Evolutionary conservation across 53 echinoderm and acorn worm genomes (phyloP), one percentile per base, ranked within the genome.

Genomic region (Astropecten irregularis): DNA sequence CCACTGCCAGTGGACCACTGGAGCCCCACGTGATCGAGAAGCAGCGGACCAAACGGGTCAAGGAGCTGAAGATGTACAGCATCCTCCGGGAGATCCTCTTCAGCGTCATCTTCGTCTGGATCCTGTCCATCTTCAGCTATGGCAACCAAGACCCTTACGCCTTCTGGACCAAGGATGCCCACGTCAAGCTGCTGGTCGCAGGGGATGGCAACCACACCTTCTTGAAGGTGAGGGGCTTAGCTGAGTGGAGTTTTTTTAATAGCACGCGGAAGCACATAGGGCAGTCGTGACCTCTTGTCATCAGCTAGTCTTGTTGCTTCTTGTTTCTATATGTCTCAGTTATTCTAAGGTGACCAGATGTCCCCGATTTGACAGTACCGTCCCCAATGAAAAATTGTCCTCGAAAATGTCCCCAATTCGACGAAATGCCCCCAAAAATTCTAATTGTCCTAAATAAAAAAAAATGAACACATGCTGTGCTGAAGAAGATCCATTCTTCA

Each of bases 41-140:
- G 26, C 87, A 89, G 66, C 86, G 99, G 38, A 81, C 74, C 51
- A 85, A 86, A 32, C 90, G 96, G 2, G 22, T 93, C 42, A 96
- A 93, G 65, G 96, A 96, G 72, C 87, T 96, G 15, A 89, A 89
- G 85, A 96, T 93, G 90, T 96, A 88, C 66, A 39, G 88, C 40
- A 91, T 96, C 34, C 73, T 96, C 68, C 86, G 93, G 20, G 96
- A 96, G 87, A 96, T 96, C 82, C 61, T 93, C 52, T 91, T 96
- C 85, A 91, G 91, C 64, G 67, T 93, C 69, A 60, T 93, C 76
- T 96, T 93, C 76, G 69, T 96, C 48, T 91, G 89, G 76, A 69
- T 91, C 1, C 68, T 96, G 37, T 87, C 93, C 49, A 71, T 96
- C 47, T 87, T 96, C 76, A 93, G 93, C 48, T 96, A 96, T 42